Conservation (phyloP, 2,113 vertebrate species). For the Tursiops truncatus region DNA sequence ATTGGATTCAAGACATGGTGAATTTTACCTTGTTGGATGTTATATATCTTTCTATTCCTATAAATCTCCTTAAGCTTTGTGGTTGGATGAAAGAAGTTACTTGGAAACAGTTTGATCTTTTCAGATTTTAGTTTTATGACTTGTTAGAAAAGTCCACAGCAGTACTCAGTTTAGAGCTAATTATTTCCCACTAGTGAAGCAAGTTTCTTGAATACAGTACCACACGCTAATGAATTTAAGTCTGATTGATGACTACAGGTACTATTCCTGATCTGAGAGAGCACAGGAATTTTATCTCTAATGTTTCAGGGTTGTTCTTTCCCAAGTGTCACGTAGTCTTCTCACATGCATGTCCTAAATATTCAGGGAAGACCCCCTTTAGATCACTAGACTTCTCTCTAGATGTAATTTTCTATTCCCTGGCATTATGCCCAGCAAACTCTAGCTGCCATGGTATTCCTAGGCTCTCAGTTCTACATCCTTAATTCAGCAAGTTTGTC, state of each 20-base stretch:
- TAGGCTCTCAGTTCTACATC: neutral
- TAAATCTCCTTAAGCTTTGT: neutral
- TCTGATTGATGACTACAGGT: neutral
- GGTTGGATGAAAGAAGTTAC: neutral
- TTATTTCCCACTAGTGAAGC: accelerated
- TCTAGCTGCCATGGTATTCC: neutral
- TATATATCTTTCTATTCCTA: neutral
- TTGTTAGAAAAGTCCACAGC: neutral
- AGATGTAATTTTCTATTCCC: accelerated
- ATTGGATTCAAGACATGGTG: no score
- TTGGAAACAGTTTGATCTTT: neutral
- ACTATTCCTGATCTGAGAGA: neutral
- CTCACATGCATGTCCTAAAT: neutral
- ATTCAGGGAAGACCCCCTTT: neutral
- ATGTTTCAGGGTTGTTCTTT: no score
- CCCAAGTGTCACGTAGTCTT: neutral
- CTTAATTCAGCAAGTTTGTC: neutral
- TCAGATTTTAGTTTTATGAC: neutral
- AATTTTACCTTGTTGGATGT: neutral
- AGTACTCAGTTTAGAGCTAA: neutral
- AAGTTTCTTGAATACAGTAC: neutral
- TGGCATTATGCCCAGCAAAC: neutral
- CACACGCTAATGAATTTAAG: accelerated
- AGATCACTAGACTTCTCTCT: neutral
- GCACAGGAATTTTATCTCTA: neutral